These are phyloP conservation scores for Eumeta japonica DNA, from an alignment of 1,140 invertebrate genomes.

Conservation along the genomic window DNA sequence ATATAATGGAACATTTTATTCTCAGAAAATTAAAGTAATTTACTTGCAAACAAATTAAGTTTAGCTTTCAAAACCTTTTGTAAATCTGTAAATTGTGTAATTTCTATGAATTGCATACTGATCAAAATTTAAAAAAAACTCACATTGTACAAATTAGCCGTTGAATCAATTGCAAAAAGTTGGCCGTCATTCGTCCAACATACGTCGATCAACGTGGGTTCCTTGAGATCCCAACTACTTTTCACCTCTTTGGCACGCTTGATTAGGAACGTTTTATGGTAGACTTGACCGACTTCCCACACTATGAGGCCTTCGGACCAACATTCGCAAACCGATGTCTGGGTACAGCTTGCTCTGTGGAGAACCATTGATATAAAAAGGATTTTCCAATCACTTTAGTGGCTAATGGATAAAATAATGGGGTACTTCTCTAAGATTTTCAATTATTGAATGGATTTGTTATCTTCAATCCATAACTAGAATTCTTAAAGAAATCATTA, in stretches of 20 bases:
- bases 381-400: background rate
- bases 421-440: no score
- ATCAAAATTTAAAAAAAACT: constrained; percentile 9
- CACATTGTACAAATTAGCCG: constrained; percentile 39
- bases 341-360: constrained; percentile 32
- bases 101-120: background rate
- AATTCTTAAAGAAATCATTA: background rate
- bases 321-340: constrained; percentile 35
- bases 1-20: background rate
- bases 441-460: no score
- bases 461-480: background rate
- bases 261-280: constrained; percentile 38
- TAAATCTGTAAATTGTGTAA: background rate
- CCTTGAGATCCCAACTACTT: constrained; percentile 29
- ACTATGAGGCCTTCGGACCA: constrained; percentile 41
- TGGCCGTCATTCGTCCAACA: constrained; percentile 45
- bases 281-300: constrained; percentile 48
- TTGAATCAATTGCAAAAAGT: constrained; percentile 39
- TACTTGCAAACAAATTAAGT: background rate
- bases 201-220: constrained; percentile 26
- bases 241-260: constrained; percentile 26
- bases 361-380: background rate
- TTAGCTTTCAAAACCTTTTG: background rate
- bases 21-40: constrained; percentile 1
- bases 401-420: background rate